Percentiles rank a stretch among this genome's conserved stretches.
Evolutionary conservation across 2,888 invertebrate genomes (phyloP).

Genomic region (Iphiclides podalirius): DNA sequence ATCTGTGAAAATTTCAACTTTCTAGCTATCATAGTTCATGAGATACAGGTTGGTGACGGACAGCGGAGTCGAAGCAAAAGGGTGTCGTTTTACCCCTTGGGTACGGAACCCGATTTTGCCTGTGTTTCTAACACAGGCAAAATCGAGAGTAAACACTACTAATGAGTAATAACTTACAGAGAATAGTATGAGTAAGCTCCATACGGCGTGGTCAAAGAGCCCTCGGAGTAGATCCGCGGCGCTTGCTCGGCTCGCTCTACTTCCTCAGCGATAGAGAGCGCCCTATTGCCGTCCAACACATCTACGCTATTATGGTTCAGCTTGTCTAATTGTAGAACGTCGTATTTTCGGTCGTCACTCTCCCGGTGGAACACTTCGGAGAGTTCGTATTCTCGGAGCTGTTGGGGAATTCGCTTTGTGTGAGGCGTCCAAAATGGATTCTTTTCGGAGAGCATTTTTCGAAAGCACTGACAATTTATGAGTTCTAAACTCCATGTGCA

Average conservation of each 20-base stretch:
- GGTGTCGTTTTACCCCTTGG: too few relatives aligned
- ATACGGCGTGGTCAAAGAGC: conserved; percentile 66
- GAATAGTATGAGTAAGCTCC: conserved; percentile 70
- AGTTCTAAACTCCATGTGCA: too few relatives aligned
- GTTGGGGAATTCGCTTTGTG: conserved; percentile 28
- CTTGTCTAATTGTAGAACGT: conserved; percentile 83
- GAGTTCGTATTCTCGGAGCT: conserved; percentile 93
- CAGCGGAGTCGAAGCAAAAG: too few relatives aligned
- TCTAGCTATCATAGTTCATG: too few relatives aligned
- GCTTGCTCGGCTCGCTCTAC: conserved; percentile 87
- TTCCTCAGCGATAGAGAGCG: conserved; percentile 88
- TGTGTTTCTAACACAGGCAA: too few relatives aligned
- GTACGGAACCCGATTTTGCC: too few relatives aligned
- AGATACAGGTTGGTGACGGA: too few relatives aligned
- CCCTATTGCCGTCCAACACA: conserved; percentile 85
- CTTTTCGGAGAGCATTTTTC: too few relatives aligned
- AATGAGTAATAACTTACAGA: conserved; percentile 48
- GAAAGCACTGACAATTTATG: too few relatives aligned
- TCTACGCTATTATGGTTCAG: conserved; percentile 78
- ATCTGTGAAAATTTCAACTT: too few relatives aligned
- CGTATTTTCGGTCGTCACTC: conserved; percentile 88
- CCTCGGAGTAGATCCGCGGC: conserved; percentile 75
- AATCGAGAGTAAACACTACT: too few relatives aligned
- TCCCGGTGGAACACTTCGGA: conserved; percentile 92
- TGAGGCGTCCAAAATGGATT: too few relatives aligned